A percentile compares a stretch with the other conserved stretches of the same genome.
Evolutionary conservation across 2,888 invertebrate genomes (phyloP).

Genomic region (Synergus laeviventris): DNA sequence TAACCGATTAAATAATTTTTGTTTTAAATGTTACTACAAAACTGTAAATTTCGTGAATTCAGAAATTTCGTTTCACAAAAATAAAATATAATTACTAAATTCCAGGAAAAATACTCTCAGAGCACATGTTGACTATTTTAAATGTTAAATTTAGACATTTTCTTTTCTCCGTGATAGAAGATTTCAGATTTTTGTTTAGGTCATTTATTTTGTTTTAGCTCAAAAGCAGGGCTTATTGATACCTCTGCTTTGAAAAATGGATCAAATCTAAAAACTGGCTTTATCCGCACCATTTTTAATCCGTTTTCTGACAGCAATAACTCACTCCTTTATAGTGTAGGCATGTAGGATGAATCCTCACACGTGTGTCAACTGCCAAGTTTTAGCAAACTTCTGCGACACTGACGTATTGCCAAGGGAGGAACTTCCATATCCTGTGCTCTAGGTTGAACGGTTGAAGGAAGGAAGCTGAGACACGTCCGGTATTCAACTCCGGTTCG

Average conservation of each 20-base stretch:
- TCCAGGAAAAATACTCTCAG: too few relatives aligned
- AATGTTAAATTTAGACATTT: too few relatives aligned
- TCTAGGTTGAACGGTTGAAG: neutral
- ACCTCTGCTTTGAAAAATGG: neutral
- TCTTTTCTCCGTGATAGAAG: too few relatives aligned
- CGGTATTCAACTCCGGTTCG: constrained; percentile 2
- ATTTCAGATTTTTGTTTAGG: neutral
- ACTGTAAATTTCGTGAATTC: too few relatives aligned
- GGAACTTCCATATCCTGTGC: neutral
- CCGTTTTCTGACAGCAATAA: neutral
- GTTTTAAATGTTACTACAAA: too few relatives aligned
- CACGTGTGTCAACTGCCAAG: constrained; percentile 8
- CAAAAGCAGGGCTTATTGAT: neutral
- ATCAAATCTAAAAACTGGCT: neutral
- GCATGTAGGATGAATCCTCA: neutral
- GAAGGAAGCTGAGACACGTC: constrained; percentile 7
- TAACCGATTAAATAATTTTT: too few relatives aligned
- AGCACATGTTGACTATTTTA: too few relatives aligned
- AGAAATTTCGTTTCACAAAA: too few relatives aligned
- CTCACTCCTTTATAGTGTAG: neutral
- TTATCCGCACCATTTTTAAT: neutral
- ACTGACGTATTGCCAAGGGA: constrained; percentile 42
- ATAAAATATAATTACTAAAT: too few relatives aligned
- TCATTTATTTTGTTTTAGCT: neutral
- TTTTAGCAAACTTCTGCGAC: constrained; percentile 38